Base-by-base conservation (phyloP, 2,113 vertebrate species). In the Pteropus alecto region DNA sequence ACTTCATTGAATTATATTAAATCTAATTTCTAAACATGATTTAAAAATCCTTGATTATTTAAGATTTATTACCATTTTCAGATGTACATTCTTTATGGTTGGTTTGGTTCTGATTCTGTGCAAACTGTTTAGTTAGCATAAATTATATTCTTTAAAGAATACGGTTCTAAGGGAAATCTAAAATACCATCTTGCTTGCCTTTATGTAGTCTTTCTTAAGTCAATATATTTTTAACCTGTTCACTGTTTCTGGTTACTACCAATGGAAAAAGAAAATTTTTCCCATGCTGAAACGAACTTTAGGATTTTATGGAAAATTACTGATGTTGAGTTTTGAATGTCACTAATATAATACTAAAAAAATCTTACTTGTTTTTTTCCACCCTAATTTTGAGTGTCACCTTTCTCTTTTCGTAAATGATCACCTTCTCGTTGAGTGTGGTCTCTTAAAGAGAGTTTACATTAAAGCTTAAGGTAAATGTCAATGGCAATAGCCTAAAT, bases 131-230 rank as follows among this genome's bases (percentile, higher is more conserved):
- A 92, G 19, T 85, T 86, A 93, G 63, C 41, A 71, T 85, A 21
- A 84, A 21, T 90, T 94, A 22, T 78, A 65, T 92, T 90, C 41
- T 70, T 94, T 97, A 90, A 94, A 95, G 74, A 94, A 70, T 35
- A 77, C 26, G 74, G 21, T 88, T 95, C 89, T 54, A 79, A 78
- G 60, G 54, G 77, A 81, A 92, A 71, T 82, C n/a, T 67, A 94
- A 88, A 96, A n/a, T 84, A 43, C 67, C 94, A 60, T 90, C 54
- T 87, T 81, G n/a, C 93, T 95, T 95, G 86, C 86, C 54, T 93
- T 91, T 93, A 43, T 90, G 35, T 90, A 84, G 60, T 84, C 33
- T 84, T 96, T 74, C 51, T 81, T 90, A 92, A 95, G 38, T 48
- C 16, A 87, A 0, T 76, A 54, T 82, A 48, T 91, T 92, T 97